A percentile compares a stretch with the other conserved stretches of the same genome.
These are phyloP conservation scores for Actenoides hombroni DNA, from an alignment of 2,113 vertebrate genomes.

Conservation along the genomic window DNA sequence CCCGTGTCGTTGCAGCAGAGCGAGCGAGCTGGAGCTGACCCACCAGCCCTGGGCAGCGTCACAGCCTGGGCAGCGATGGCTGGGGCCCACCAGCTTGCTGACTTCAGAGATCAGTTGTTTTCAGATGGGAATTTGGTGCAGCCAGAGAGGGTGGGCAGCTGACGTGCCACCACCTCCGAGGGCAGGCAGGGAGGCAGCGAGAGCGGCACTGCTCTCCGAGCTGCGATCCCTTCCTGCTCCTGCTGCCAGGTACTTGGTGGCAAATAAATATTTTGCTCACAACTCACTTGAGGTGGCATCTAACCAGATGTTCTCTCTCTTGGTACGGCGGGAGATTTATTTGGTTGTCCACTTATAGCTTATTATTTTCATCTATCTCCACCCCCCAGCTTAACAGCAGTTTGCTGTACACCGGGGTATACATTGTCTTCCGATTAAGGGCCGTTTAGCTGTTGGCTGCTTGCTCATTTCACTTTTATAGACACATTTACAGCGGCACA, in stretches of 20 bases:
- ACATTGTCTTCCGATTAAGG: conserved; percentile 72
- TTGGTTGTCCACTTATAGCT: conserved; percentile 40
- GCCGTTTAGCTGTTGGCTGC: conserved; percentile 70
- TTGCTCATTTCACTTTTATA: conserved; percentile 70
- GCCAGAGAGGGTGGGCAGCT: background rate
- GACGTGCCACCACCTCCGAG: background rate
- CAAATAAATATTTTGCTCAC: conserved; percentile 63
- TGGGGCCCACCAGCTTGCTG: background rate
- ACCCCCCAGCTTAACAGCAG: conserved; percentile 26
- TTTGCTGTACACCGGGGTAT: conserved; percentile 68
- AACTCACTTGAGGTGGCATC: conserved; percentile 58
- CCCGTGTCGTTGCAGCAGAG: background rate
- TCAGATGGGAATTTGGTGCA: background rate
- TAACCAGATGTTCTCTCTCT: conserved; percentile 63
- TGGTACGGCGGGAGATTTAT: conserved; percentile 47
- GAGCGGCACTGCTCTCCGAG: background rate
- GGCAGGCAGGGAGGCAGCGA: background rate
- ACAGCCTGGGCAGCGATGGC: background rate
- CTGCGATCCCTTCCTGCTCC: background rate
- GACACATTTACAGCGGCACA: conserved; percentile 53
- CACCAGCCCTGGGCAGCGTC: background rate
- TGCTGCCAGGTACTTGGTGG: background rate
- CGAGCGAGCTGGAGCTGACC: background rate
- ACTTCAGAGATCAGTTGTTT: background rate
- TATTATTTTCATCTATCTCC: background rate